These are phyloP conservation scores for Acrocera orbiculus DNA, from an alignment of 2,888 invertebrate genomes.

Conservation along the genomic window DNA sequence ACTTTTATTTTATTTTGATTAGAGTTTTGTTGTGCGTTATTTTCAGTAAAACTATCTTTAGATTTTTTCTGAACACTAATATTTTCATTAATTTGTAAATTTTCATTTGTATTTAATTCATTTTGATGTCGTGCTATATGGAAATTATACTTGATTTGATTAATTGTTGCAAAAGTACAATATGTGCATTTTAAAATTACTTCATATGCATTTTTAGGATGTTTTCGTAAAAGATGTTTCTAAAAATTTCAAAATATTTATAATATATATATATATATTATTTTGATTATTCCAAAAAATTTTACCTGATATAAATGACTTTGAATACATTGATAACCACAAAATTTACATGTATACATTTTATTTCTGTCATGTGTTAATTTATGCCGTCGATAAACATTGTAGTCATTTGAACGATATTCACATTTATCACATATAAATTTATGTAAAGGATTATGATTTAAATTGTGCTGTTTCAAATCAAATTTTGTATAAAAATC, in stretches of 20 bases:
- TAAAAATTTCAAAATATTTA: too few species aligned
- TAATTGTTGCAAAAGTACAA: conserved; percentile 27
- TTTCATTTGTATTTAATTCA: not conserved
- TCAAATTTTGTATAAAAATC: conserved; percentile 32
- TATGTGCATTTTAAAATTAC: conserved; percentile 33
- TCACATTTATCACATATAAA: conserved; percentile 57
- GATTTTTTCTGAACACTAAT: too few species aligned
- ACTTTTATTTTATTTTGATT: conserved; percentile 26
- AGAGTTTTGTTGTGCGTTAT: too few species aligned
- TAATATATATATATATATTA: too few species aligned
- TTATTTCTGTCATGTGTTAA: conserved; percentile 56
- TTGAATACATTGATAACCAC: conserved; percentile 64
- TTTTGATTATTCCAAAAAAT: too few species aligned
- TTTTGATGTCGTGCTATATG: conserved; percentile 23
- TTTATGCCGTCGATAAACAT: conserved; percentile 62
- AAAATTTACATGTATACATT: conserved; percentile 61
- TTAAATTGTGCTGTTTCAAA: conserved; percentile 35
- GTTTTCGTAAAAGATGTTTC: conserved; percentile 58
- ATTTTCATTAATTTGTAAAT: too few species aligned
- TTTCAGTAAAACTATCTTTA: too few species aligned
- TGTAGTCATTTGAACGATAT: conserved; percentile 61
- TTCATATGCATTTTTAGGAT: conserved; percentile 47
- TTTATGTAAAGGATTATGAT: conserved; percentile 27
- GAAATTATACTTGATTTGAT: conserved; percentile 22
- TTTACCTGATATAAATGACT: conserved; percentile 51